Conservation (phyloP, 2,113 vertebrate genomes). For the Bostrychus sinensis region DNA sequence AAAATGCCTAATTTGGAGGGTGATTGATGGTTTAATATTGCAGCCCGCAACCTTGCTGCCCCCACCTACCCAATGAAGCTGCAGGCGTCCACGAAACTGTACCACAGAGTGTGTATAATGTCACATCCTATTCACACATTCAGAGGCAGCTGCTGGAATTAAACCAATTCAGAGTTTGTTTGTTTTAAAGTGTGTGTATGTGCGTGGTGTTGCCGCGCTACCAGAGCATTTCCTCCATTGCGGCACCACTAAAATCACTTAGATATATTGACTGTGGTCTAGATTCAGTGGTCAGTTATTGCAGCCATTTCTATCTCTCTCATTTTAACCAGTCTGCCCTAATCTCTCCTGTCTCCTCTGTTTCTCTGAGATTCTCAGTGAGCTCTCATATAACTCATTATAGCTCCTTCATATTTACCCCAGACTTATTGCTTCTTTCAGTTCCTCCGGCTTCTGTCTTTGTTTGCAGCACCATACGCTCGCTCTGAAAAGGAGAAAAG, state of each 20-base stretch:
- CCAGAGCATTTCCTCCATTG: slow-evolving; percentile 56
- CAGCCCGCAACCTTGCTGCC: slow-evolving; percentile 84
- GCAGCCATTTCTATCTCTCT: slow-evolving; percentile 69
- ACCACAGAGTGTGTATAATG: slow-evolving; percentile 76
- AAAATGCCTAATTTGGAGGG: slow-evolving; percentile 84
- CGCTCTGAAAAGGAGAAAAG: neutral
- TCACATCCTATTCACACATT: slow-evolving; percentile 83
- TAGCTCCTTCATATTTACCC: slow-evolving; percentile 23
- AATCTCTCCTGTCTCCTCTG: slow-evolving; percentile 47
- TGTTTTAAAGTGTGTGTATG: slow-evolving; percentile 58
- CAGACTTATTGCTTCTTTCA: slow-evolving; percentile 18
- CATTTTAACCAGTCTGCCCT: slow-evolving; percentile 53
- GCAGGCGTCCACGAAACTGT: slow-evolving; percentile 76
- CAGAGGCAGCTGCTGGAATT: slow-evolving; percentile 77
- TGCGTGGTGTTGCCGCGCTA: slow-evolving; percentile 28
- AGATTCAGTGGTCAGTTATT: slow-evolving; percentile 77
- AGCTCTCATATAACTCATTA: slow-evolving; percentile 46
- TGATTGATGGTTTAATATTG: slow-evolving; percentile 89
- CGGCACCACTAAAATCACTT: slow-evolving; percentile 71
- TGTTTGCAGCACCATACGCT: slow-evolving; percentile 10
- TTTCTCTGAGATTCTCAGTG: slow-evolving; percentile 28
- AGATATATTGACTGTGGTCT: slow-evolving; percentile 77
- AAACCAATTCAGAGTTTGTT: slow-evolving; percentile 78
- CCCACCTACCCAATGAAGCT: slow-evolving; percentile 84
- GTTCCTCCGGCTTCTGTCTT: neutral